phyloP scores from a whole-genome alignment of 92 coral and sea anemone species.

The Muricea muricata region DNA sequence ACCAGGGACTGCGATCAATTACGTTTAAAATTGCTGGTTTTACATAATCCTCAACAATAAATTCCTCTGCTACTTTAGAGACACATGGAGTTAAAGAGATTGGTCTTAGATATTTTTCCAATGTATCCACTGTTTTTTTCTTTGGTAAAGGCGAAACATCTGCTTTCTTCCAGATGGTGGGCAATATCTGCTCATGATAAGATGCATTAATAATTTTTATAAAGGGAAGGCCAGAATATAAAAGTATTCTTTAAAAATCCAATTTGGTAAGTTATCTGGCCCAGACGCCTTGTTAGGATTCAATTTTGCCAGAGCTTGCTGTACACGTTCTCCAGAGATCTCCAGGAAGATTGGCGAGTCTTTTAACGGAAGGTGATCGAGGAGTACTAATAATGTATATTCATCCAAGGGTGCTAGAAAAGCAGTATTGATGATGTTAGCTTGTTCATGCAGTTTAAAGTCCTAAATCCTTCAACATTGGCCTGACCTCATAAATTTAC shows the following conservation, averaged over 20 bases:
- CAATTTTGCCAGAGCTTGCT: too few relatives aligned
- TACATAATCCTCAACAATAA: slow-evolving; percentile 35
- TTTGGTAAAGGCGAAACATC: slow-evolving; percentile 36
- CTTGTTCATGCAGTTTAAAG: slow-evolving; percentile 12
- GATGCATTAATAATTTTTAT: slow-evolving; percentile 46
- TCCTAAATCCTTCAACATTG: too few relatives aligned
- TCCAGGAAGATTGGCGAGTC: slow-evolving; percentile 9
- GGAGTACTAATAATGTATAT: background rate
- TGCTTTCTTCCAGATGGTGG: slow-evolving; percentile 52
- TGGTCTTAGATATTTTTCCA: slow-evolving; percentile 58
- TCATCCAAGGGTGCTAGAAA: slow-evolving; percentile 14
- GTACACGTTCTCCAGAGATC: slow-evolving; percentile 29
- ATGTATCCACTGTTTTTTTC: slow-evolving; percentile 29
- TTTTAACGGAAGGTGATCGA: slow-evolving; percentile 27
- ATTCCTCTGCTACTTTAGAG: slow-evolving; percentile 42
- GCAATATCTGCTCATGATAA: slow-evolving; percentile 46
- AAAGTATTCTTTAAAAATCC: slow-evolving; percentile 52
- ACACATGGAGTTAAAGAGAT: slow-evolving; percentile 42
- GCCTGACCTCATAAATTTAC: too few relatives aligned
- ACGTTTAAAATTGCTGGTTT: slow-evolving; percentile 59
- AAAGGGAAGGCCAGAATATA: slow-evolving; percentile 48
- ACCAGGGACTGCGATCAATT: background rate
- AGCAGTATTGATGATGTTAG: background rate
- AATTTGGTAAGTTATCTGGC: too few relatives aligned
- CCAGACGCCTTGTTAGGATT: too few relatives aligned